These are phyloP conservation scores for Xiphias gladius DNA, from an alignment of 2,113 vertebrate genomes.

Conservation along the genomic window DNA sequence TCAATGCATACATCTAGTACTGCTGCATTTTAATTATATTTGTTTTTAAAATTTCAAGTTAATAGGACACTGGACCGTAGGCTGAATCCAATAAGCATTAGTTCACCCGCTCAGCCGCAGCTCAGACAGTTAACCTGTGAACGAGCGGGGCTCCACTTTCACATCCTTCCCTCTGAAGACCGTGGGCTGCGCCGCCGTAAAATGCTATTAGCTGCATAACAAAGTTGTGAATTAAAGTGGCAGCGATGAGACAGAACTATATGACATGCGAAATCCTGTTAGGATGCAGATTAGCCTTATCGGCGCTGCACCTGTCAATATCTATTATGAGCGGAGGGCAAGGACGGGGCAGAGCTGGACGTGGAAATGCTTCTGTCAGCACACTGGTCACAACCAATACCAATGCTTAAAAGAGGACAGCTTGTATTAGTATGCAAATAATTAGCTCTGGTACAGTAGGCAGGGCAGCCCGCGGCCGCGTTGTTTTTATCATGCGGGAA, in stretches of 20 bases:
- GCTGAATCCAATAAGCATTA: conserved; percentile 1
- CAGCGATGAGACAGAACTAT: conserved; percentile 37
- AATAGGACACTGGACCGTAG: neutral
- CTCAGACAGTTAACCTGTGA: conserved; percentile 14
- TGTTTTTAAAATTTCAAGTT: neutral
- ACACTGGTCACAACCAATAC: conserved; percentile 6
- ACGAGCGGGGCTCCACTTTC: conserved; percentile 16
- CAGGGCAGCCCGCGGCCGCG: neutral
- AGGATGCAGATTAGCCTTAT: conserved; percentile 71
- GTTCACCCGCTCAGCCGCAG: conserved; percentile 29
- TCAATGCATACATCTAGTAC: neutral
- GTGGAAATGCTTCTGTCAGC: conserved; percentile 67
- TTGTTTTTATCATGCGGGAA: conserved; percentile 22
- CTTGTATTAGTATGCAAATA: conserved; percentile 39
- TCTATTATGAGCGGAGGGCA: conserved; percentile 49
- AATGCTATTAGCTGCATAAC: conserved; percentile 58
- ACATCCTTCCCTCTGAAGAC: conserved; percentile 17
- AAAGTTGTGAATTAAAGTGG: conserved; percentile 55
- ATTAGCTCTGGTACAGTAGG: conserved; percentile 14
- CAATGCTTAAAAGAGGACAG: conserved; percentile 27
- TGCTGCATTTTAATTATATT: neutral
- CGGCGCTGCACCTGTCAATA: conserved; percentile 67
- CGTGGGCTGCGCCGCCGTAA: conserved; percentile 36
- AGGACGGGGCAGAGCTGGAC: conserved; percentile 56
- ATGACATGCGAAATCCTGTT: conserved; percentile 63